Evolutionary conservation across 1,140 invertebrate genomes (phyloP).

Genomic region (Phenacoccus solenopsis): DNA sequence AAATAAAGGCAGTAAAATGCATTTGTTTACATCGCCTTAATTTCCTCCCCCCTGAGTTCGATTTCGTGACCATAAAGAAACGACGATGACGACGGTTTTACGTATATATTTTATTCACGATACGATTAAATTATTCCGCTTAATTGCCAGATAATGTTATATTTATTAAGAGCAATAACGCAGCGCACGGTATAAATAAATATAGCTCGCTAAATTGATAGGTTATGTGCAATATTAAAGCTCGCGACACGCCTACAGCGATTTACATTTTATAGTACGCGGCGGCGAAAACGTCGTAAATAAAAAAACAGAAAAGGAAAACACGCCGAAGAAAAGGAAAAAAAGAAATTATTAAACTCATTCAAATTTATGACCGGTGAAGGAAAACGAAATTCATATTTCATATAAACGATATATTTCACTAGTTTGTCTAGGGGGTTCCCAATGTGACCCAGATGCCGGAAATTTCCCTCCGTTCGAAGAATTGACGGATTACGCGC

Average conservation of each 20-base stretch:
- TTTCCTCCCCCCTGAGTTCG: too few species aligned
- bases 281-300: not conserved
- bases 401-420: not conserved
- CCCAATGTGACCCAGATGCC: not conserved
- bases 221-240: not conserved
- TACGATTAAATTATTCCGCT: not conserved
- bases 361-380: not conserved
- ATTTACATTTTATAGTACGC: not conserved
- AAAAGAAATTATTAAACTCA: not conserved
- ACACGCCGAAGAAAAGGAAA: not conserved
- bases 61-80: too few species aligned
- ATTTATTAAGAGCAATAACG: not conserved
- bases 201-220: not conserved
- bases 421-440: not conserved
- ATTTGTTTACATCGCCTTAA: too few species aligned
- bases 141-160: slow-evolving; percentile 2
- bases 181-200: not conserved
- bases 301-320: not conserved
- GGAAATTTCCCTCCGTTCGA: too few species aligned
- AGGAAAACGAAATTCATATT: slow-evolving; percentile 3
- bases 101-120: slow-evolving; percentile 1
- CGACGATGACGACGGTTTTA: too few species aligned
- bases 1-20: too few species aligned
- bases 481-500: too few species aligned
- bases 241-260: not conserved